These are phyloP conservation scores for Drosophila triauraria DNA, from an alignment of 1,140 invertebrate genomes.

Conservation along the genomic window DNA sequence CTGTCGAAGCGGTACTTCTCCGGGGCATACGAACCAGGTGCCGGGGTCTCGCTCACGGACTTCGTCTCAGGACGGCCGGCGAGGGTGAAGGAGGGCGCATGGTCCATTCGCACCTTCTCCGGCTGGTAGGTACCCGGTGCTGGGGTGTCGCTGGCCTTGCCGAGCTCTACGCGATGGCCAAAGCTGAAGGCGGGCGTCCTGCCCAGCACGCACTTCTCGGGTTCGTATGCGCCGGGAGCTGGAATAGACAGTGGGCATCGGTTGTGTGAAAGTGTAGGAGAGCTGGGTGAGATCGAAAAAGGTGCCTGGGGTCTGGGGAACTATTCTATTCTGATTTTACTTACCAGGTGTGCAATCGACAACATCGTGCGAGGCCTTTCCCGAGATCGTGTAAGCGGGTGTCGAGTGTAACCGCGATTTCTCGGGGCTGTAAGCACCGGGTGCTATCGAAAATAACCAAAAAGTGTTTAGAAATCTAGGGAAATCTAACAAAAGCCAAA, in stretches of 20 bases:
- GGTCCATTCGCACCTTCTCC: slow-evolving; percentile 88
- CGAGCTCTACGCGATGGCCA: slow-evolving; percentile 85
- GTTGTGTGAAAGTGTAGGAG: not conserved
- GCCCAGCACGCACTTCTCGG: slow-evolving; percentile 89
- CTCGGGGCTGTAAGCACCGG: slow-evolving; percentile 87
- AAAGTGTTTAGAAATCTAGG: not conserved
- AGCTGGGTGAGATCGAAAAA: not conserved
- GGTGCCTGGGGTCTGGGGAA: not conserved
- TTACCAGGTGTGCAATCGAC: slow-evolving; percentile 87
- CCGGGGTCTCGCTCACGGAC: slow-evolving; percentile 87
- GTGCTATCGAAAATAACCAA: slow-evolving; percentile 67
- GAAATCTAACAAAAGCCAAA: not conserved
- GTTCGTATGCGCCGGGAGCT: slow-evolving; percentile 91
- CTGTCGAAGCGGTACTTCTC: slow-evolving; percentile 87
- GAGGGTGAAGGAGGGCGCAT: slow-evolving; percentile 87
- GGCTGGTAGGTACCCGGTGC: slow-evolving; percentile 88
- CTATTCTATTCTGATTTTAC: not conserved
- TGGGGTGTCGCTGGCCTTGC: slow-evolving; percentile 87
- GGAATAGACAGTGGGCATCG: slow-evolving; percentile 76
- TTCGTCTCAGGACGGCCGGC: slow-evolving; percentile 86
- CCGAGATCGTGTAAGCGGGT: slow-evolving; percentile 87
- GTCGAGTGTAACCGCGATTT: slow-evolving; percentile 80
- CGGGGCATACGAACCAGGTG: slow-evolving; percentile 87
- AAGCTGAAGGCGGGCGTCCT: slow-evolving; percentile 87
- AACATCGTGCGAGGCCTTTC: slow-evolving; percentile 88